Conservation (phyloP, 1,140 invertebrate species). For the Nomia melanderi region DNA sequence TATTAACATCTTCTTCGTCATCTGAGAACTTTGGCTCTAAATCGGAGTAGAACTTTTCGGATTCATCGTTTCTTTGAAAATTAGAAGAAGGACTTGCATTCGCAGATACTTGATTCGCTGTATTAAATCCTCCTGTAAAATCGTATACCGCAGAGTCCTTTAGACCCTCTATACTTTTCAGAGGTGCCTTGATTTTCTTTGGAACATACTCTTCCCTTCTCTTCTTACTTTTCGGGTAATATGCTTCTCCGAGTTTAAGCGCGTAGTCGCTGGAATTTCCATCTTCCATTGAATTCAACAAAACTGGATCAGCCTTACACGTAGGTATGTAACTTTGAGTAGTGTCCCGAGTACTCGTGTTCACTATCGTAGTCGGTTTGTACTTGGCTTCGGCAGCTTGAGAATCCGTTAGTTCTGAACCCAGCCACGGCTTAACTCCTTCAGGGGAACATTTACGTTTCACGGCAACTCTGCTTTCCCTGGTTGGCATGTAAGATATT, state of each 20-base stretch:
- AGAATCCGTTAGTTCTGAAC: conserved; percentile 61
- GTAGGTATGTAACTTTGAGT: conserved; percentile 74
- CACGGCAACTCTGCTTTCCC: conserved; percentile 75
- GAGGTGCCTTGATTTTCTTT: conserved; percentile 72
- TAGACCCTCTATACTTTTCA: conserved; percentile 66
- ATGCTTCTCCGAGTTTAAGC: conserved; percentile 69
- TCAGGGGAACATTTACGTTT: conserved; percentile 76
- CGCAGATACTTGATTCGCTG: conserved; percentile 74
- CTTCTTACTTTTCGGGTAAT: conserved; percentile 76
- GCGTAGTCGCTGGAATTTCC: conserved; percentile 71
- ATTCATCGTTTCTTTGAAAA: conserved; percentile 49
- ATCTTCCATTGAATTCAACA: conserved; percentile 68
- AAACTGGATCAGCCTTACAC: conserved; percentile 63
- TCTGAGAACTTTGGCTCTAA: conserved; percentile 74
- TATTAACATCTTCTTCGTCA: conserved; percentile 64
- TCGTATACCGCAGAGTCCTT: conserved; percentile 73
- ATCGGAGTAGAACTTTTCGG: conserved; percentile 65
- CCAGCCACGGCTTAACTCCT: conserved; percentile 70
- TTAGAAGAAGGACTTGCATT: conserved; percentile 30
- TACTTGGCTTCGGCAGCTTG: conserved; percentile 70
- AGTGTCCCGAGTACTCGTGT: conserved; percentile 45
- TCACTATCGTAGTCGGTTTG: conserved; percentile 73
- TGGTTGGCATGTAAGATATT: conserved; percentile 75
- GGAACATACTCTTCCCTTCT: conserved; percentile 78
- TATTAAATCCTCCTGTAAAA: conserved; percentile 76